These are phyloP conservation scores for Leptosomus discolor DNA, from an alignment of 2,113 vertebrate genomes.

Conservation along the genomic window DNA sequence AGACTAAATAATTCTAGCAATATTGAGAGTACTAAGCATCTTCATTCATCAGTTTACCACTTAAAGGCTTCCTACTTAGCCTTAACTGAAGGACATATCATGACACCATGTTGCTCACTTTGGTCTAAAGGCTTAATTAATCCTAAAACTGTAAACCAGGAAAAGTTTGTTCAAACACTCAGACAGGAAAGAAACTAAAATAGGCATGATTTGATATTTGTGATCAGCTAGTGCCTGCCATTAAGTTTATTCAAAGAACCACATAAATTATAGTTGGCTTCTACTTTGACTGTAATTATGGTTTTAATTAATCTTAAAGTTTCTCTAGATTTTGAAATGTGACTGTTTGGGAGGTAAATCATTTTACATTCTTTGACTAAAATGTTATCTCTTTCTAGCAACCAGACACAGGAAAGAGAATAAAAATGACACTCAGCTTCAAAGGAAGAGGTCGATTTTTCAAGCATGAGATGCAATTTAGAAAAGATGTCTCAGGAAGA, in stretches of 20 bases:
- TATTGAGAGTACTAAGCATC: neutral
- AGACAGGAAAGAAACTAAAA: neutral
- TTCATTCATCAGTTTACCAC: neutral
- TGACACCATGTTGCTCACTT: neutral
- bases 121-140: neutral
- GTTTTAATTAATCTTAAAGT: neutral
- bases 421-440: neutral
- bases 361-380: neutral
- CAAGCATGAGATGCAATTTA: neutral
- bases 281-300: neutral
- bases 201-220: neutral
- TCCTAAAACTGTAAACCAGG: neutral
- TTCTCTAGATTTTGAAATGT: neutral
- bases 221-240: neutral
- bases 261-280: neutral
- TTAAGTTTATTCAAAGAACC: neutral
- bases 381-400: neutral
- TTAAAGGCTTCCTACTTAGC: neutral
- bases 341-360: neutral
- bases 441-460: neutral
- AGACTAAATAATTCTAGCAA: neutral
- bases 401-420: neutral
- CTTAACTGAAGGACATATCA: neutral
- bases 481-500: neutral
- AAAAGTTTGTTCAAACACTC: neutral